Conservation (phyloP, 1,140 invertebrate genomes). For the Pararge aegeria region DNA sequence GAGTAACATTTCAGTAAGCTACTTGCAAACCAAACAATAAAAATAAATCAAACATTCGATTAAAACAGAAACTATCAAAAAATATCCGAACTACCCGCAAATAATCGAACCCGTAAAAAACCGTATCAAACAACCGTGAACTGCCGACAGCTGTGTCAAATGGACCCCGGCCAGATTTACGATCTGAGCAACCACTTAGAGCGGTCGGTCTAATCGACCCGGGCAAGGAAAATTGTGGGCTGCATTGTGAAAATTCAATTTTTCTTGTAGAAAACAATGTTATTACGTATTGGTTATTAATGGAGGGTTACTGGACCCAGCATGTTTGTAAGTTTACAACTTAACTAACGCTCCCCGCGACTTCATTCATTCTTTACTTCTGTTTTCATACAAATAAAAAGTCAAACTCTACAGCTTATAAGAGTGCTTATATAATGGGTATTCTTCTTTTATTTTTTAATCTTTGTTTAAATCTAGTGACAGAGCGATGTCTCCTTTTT, state of each 20-base stretch:
- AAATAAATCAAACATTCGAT: not conserved
- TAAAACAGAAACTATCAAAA: slow-evolving; percentile 12
- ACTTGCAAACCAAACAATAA: not conserved
- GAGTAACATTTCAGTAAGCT: not conserved
- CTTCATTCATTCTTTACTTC: too few relatives aligned
- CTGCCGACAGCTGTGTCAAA: slow-evolving; percentile 27
- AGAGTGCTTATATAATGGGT: too few relatives aligned
- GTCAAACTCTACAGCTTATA: too few relatives aligned
- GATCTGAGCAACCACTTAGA: slow-evolving; percentile 27
- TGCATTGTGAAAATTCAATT: slow-evolving; percentile 16
- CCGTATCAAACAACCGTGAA: slow-evolving; percentile 6
- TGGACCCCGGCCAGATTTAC: slow-evolving; percentile 29
- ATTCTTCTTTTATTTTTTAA: too few relatives aligned
- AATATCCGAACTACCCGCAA: slow-evolving; percentile 3
- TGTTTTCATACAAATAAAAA: too few relatives aligned
- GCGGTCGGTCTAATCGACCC: slow-evolving; percentile 29
- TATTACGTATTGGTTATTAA: slow-evolving; percentile 10
- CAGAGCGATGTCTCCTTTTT: too few relatives aligned
- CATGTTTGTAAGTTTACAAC: too few relatives aligned
- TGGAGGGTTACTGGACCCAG: not conserved
- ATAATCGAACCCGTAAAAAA: slow-evolving; percentile 10
- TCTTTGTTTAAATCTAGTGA: too few relatives aligned
- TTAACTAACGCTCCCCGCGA: too few relatives aligned
- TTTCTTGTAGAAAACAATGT: slow-evolving; percentile 10
- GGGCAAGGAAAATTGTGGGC: slow-evolving; percentile 5